Conservation (phyloP, 2,113 vertebrate species). For the Elephantulus edwardii region DNA sequence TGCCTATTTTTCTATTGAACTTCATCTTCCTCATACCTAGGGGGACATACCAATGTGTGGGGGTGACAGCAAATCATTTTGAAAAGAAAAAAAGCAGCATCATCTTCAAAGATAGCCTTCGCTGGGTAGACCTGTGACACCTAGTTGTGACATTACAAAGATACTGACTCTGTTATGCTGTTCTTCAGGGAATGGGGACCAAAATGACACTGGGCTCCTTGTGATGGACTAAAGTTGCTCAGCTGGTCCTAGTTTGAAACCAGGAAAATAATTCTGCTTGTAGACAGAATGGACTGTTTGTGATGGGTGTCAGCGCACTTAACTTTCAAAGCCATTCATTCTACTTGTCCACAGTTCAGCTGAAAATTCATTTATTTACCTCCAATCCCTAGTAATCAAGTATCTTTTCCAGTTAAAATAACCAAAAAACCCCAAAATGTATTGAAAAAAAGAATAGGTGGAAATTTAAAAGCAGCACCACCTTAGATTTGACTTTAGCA, state of each 20-base stretch:
- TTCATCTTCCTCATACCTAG: not conserved
- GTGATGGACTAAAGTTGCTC: not conserved
- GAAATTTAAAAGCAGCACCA: not conserved
- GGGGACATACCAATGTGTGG: not conserved
- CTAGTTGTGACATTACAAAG: not conserved
- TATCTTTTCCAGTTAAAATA: slow-evolving; percentile 14
- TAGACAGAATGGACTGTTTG: not conserved
- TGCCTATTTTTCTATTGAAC: not conserved
- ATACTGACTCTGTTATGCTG: not conserved
- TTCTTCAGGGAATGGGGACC: not conserved
- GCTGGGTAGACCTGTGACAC: not conserved
- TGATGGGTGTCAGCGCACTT: not conserved
- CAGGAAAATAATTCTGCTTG: not conserved
- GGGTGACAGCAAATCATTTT: not conserved
- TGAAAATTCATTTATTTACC: not conserved
- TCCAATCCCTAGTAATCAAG: not conserved
- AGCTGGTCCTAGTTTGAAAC: not conserved
- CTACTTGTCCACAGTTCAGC: not conserved
- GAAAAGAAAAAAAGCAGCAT: not conserved
- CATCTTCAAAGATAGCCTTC: no score
- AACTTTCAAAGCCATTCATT: not conserved
- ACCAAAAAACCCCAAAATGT: not conserved
- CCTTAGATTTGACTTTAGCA: not conserved
- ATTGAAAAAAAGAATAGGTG: not conserved
- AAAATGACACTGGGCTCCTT: not conserved